Percentiles rank a stretch among this genome's conserved stretches.
Evolutionary conservation across 2,113 vertebrate genomes (phyloP).

Genomic region (Malaclemys terrapin): DNA sequence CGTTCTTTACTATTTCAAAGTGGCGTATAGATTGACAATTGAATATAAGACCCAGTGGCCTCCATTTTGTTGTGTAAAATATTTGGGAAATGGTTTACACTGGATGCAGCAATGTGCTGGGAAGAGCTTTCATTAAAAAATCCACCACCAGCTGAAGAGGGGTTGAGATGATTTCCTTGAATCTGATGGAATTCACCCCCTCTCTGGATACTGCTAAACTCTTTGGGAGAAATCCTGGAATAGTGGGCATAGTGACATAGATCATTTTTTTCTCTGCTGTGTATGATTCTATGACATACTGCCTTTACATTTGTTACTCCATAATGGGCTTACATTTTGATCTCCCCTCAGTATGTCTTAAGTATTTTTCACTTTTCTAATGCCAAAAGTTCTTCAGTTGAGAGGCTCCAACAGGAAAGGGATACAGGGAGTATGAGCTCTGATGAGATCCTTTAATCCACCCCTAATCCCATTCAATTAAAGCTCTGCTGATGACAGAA

Average conservation of each 20-base stretch:
- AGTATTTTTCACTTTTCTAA: constrained; percentile 71
- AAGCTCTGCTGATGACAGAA: constrained; percentile 76
- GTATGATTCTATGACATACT: constrained; percentile 3
- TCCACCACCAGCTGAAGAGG: constrained; percentile 12
- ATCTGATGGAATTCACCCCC: not conserved
- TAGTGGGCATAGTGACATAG: not conserved
- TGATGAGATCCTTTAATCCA: constrained; percentile 80
- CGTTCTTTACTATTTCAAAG: constrained; percentile 46
- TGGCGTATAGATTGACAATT: constrained; percentile 51
- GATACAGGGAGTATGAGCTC: constrained; percentile 61
- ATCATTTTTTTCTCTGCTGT: not conserved
- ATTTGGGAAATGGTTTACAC: constrained; percentile 58
- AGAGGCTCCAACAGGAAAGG: constrained; percentile 76
- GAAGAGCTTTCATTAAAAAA: constrained; percentile 47
- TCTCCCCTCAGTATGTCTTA: constrained; percentile 41
- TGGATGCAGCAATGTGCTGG: not conserved
- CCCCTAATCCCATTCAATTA: constrained; percentile 79
- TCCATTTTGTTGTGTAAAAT: constrained; percentile 19
- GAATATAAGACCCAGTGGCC: constrained; percentile 37
- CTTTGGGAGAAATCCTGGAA: constrained; percentile 3
- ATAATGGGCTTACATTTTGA: constrained; percentile 41
- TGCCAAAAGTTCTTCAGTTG: constrained; percentile 73
- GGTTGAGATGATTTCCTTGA: not conserved
- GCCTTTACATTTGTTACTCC: constrained; percentile 25
- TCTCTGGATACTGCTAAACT: not conserved